These are phyloP conservation scores for Acrobasis repandana DNA, from an alignment of 2,888 invertebrate species.

Conservation along the genomic window DNA sequence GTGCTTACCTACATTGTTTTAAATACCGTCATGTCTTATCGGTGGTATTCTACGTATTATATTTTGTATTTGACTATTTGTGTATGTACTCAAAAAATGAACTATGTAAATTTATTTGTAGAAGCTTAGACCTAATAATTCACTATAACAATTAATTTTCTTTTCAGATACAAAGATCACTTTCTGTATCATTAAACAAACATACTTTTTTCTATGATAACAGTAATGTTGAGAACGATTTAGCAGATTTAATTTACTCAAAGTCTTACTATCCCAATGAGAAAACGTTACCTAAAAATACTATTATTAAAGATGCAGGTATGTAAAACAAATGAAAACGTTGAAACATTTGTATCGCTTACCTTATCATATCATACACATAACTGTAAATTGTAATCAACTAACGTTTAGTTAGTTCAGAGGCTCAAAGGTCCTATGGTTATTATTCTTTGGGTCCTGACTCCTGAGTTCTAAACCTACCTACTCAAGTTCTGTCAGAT, in stretches of 20 bases:
- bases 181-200: constrained; percentile 45
- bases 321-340: constrained; percentile 15
- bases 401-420: too few species aligned
- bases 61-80: constrained; percentile 28
- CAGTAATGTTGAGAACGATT: constrained; percentile 48
- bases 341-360: too few species aligned
- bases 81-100: constrained; percentile 36
- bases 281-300: constrained; percentile 52
- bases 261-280: constrained; percentile 63
- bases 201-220: constrained; percentile 41
- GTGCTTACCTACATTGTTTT: constrained; percentile 22
- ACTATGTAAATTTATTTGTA: background rate
- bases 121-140: too few species aligned
- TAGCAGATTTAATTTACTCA: constrained; percentile 53
- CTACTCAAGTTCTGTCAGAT: too few species aligned
- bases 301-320: constrained; percentile 54
- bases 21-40: constrained; percentile 33
- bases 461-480: too few species aligned
- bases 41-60: constrained; percentile 32
- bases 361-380: background rate
- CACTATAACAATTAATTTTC: background rate
- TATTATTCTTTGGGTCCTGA: too few species aligned
- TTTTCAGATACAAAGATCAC: constrained; percentile 42
- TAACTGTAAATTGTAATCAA: too few species aligned
- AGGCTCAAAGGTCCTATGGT: too few species aligned